Percentiles rank a stretch among this genome's conserved stretches.
These are phyloP conservation scores for Protosalanx chinensis DNA, from an alignment of 2,797 vertebrate genomes.

Conservation along the genomic window DNA sequence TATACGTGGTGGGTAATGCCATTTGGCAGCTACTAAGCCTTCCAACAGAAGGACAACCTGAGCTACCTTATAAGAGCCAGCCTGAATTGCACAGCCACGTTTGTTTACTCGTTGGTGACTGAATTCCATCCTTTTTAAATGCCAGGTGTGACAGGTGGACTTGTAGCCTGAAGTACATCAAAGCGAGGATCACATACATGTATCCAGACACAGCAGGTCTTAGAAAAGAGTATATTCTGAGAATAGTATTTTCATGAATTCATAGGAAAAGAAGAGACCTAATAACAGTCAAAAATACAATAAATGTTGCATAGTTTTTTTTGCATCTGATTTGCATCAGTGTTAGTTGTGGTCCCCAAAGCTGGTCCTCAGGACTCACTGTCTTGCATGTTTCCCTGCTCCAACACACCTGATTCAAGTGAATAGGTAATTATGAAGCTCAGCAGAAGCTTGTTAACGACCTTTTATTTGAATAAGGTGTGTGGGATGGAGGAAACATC, in stretches of 20 bases:
- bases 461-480: too few species aligned
- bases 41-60: background rate
- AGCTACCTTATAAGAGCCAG: constrained; percentile 23
- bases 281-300: background rate
- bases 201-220: background rate
- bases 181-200: constrained; percentile 20
- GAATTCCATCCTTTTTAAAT: constrained; percentile 38
- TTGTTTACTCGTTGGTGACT: constrained; percentile 39
- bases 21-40: constrained; percentile 2
- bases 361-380: too few species aligned
- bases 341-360: too few species aligned
- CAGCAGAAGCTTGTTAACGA: too few species aligned
- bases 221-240: background rate
- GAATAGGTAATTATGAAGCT: too few species aligned
- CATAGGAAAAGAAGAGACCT: background rate
- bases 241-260: background rate
- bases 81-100: constrained; percentile 38
- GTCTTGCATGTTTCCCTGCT: too few species aligned
- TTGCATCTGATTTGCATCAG: too few species aligned
- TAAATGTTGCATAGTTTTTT: too few species aligned
- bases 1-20: constrained; percentile 22
- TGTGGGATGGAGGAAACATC: too few species aligned
- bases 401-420: too few species aligned
- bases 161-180: background rate
- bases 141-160: constrained; percentile 37